phyloP scores from a whole-genome alignment of 2,888 invertebrate genomes.

The Spatulosminthurus flaviceps region DNA sequence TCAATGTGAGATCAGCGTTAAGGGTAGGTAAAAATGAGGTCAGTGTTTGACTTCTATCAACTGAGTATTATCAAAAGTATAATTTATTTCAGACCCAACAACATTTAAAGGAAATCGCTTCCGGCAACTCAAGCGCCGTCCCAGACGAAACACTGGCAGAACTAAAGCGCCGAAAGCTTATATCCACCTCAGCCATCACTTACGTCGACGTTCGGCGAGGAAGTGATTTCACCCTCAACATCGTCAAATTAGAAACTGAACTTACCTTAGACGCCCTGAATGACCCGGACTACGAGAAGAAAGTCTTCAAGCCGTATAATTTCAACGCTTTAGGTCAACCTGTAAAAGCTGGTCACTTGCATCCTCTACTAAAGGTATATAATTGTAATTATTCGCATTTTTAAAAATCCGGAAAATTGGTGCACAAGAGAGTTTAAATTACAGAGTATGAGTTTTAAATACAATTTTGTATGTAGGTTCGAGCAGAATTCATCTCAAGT shows the following conservation, averaged over 20 bases:
- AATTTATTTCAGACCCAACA: conserved; percentile 75
- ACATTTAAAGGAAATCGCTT: conserved; percentile 70
- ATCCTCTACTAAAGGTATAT: conserved; percentile 90
- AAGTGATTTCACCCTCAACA: conserved; percentile 79
- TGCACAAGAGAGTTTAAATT: neutral
- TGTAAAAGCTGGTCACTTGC: conserved; percentile 86
- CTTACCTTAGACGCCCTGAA: conserved; percentile 91
- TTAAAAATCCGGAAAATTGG: no score
- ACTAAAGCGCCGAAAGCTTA: conserved; percentile 82
- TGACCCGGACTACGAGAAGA: conserved; percentile 85
- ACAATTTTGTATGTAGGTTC: conserved; percentile 64
- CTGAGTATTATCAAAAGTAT: no score
- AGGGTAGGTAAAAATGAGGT: no score
- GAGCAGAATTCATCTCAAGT: conserved; percentile 91
- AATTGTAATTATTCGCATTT: no score
- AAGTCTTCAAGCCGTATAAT: conserved; percentile 95
- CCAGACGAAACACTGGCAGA: conserved; percentile 95
- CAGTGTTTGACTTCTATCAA: no score
- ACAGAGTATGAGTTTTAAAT: no score
- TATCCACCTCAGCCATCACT: conserved; percentile 83
- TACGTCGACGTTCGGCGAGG: conserved; percentile 88
- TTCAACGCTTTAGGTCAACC: conserved; percentile 90
- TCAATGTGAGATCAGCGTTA: no score
- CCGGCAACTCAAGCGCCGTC: conserved; percentile 49
- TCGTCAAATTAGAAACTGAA: conserved; percentile 92